Base-by-base conservation (phyloP, 1,140 invertebrate species). In the Procambarus virginalis region DNA sequence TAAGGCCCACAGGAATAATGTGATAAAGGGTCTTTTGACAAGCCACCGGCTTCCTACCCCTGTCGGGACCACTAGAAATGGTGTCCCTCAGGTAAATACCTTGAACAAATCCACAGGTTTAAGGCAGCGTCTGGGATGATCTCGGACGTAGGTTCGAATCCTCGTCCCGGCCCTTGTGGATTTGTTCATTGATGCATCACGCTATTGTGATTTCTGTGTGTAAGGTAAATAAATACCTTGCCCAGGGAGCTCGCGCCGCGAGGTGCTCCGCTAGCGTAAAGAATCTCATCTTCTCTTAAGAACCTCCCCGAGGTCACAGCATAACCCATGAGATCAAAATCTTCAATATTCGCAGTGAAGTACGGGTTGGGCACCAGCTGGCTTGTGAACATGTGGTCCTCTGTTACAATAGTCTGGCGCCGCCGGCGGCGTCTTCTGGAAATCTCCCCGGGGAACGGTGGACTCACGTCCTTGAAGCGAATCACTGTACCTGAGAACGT, bases 291-390 rank as follows among this genome's bases (percentile, higher is more conserved):
- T 55, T 91, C 45, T 4, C 12, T 49, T 14, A 95, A 95, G 91
- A 94, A 94, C 87, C 94, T 92, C 34, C 95, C 96, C 10, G 95
- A 95, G 75, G 95, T 95, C 5, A 96, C 94, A 34, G 95, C 95
- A 91, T 90, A 91, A 73, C 93, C 93, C 70, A 93, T 92, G 70
- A 93, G 93, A 68, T 93, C 93, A 84, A 84, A 91, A 84, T 92
- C 91, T 20, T 85, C 45, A 22, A 91, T 92, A 83, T 22, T 58
- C 12, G 60, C 5, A 51, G 76, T 90, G 76, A 68, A 92, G 82
- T 51, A 91, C 6, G 90, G 92, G 84, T 93, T 92, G 55, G 84
- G 92, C 55, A 93, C 92, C 86, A 78, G 45, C 8, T 22, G 12
- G 68, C 22, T 22, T 1, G 22, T 10, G 48, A 79, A 84, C 88